Percentiles rank a stretch among this genome's conserved stretches.
These are phyloP conservation scores for Hypotaenidia philippensis DNA, from an alignment of 2,797 vertebrate genomes.

Conservation along the genomic window DNA sequence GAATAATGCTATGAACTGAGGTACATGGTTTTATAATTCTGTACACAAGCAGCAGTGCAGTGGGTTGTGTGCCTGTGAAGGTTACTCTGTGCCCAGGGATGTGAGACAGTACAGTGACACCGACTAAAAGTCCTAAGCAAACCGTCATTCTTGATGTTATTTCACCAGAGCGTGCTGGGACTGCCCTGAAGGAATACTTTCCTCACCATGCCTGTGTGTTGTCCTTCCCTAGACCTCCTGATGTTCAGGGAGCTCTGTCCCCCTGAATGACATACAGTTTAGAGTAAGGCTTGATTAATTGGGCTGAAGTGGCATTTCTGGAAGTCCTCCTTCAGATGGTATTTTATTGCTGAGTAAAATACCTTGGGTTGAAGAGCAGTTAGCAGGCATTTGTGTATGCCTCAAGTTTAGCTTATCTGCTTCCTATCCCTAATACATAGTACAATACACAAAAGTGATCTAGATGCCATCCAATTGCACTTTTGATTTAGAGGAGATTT, in stretches of 20 bases:
- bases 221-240: not conserved
- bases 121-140: accelerated
- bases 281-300: not conserved
- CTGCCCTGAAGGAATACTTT: not conserved
- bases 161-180: not conserved
- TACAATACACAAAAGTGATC: not conserved
- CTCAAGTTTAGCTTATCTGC: not conserved
- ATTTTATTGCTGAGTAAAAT: conserved; percentile 13
- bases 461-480: not conserved
- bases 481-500: conserved; percentile 6
- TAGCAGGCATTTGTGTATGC: not conserved
- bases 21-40: accelerated
- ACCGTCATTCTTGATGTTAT: not conserved
- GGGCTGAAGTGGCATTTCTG: not conserved
- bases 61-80: not conserved
- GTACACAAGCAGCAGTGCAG: accelerated
- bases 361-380: not conserved
- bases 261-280: not conserved
- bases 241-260: not conserved
- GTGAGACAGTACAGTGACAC: too few relatives aligned
- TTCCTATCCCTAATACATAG: not conserved
- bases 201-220: accelerated
- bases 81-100: not conserved
- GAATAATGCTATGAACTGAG: not conserved
- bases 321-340: not conserved